Conservation (phyloP, 2,888 invertebrate genomes). For the Dynastes tityus region DNA sequence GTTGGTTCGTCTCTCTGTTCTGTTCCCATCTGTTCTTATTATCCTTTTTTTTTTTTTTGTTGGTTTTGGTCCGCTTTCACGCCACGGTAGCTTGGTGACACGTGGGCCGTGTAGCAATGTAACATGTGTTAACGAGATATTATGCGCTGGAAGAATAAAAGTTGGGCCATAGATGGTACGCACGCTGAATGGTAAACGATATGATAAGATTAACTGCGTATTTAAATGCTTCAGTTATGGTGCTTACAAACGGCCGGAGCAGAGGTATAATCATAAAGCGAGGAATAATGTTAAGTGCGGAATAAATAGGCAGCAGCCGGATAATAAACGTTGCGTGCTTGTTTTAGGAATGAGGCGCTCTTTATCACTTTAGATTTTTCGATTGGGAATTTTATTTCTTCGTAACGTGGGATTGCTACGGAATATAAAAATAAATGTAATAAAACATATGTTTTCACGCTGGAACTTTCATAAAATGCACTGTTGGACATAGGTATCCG, state of each 20-base stretch:
- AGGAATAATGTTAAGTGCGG: slow-evolving; percentile 11
- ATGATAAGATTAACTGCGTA: slow-evolving; percentile 28
- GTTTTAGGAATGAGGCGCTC: neutral
- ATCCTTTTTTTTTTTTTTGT: neutral
- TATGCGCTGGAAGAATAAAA: slow-evolving; percentile 6
- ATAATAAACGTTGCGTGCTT: slow-evolving; percentile 1
- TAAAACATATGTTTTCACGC: too few relatives aligned
- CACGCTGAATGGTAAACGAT: slow-evolving; percentile 16
- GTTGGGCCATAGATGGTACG: neutral
- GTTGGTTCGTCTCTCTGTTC: slow-evolving; percentile 9
- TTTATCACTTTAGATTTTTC: slow-evolving; percentile 9
- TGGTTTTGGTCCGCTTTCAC: neutral
- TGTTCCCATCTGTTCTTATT: slow-evolving; percentile 13
- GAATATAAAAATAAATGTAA: too few relatives aligned
- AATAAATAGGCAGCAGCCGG: slow-evolving; percentile 21
- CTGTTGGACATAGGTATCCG: neutral
- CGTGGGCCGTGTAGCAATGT: slow-evolving; percentile 31
- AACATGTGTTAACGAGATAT: slow-evolving; percentile 43
- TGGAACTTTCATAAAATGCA: neutral
- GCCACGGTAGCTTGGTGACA: slow-evolving; percentile 21
- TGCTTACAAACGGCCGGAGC: neutral
- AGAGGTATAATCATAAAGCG: slow-evolving; percentile 10
- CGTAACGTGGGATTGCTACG: too few relatives aligned
- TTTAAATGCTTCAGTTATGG: slow-evolving; percentile 23
- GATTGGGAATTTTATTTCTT: neutral